Conservation (phyloP, 1,140 invertebrate genomes). For the Doryteuthis pealeii region DNA sequence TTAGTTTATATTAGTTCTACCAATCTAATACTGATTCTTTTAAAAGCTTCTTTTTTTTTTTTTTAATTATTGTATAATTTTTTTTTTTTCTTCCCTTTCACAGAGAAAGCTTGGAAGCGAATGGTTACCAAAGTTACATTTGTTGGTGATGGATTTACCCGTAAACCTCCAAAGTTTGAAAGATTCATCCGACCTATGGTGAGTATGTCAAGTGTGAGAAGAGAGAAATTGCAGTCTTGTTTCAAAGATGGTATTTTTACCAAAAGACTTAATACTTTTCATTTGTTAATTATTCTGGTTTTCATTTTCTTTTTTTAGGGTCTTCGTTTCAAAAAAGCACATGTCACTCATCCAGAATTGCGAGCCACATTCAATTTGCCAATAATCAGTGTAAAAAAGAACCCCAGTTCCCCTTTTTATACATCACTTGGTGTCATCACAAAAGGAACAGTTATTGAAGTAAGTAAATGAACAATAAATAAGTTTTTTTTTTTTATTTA, state of each 20-base stretch:
- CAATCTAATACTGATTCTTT: no score
- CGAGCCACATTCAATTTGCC: slow-evolving; percentile 98
- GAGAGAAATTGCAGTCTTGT: no score
- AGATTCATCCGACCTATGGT: slow-evolving; percentile 99
- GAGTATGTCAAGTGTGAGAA: slow-evolving; percentile 6
- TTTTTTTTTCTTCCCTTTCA: slow-evolving; percentile 18
- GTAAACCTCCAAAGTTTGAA: slow-evolving; percentile 99
- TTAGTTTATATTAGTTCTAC: no score
- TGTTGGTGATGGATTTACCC: slow-evolving; percentile 97
- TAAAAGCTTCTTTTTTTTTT: no score
- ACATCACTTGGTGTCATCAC: slow-evolving; percentile 98
- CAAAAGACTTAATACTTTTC: no score
- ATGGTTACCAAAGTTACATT: slow-evolving; percentile 96
- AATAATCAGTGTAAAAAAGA: slow-evolving; percentile 99
- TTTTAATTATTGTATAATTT: background rate
- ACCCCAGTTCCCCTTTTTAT: slow-evolving; percentile 96
- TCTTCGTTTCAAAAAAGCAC: slow-evolving; percentile 73
- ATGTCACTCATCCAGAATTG: slow-evolving; percentile 98
- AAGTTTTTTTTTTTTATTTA: background rate
- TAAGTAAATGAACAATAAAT: slow-evolving; percentile 21
- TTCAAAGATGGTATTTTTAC: no score
- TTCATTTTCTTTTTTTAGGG: slow-evolving; percentile 40
- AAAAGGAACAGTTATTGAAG: slow-evolving; percentile 69
- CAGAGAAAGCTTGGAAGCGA: slow-evolving; percentile 93
- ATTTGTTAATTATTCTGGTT: no score